A percentile compares a stretch with the other conserved stretches of the same genome.
phyloP scores from a whole-genome alignment of 64 coral and sea anemone genomes.

The Anthopleura sola region DNA sequence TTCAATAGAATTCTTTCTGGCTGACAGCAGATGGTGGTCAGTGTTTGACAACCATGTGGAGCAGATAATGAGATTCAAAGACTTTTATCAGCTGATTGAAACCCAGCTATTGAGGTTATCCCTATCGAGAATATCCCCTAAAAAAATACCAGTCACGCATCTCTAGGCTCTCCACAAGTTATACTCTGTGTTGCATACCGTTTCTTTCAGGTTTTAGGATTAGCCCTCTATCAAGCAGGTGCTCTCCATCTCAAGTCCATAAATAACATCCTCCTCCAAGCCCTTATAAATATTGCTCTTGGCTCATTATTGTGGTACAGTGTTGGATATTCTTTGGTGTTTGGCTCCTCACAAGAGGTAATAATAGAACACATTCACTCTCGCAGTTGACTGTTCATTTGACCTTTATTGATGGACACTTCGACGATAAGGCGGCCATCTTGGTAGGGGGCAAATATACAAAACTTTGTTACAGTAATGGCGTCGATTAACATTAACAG shows the following conservation, averaged over 20 bases:
- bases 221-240: constrained; percentile 67
- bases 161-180: not conserved
- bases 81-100: too few species aligned
- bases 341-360: constrained; percentile 90
- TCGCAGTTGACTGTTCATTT: not conserved
- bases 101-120: too few species aligned
- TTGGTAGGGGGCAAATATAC: too few species aligned
- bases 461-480: too few species aligned
- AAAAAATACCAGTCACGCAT: not conserved
- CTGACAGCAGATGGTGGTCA: too few species aligned
- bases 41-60: too few species aligned
- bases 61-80: too few species aligned
- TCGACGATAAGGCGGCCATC: too few species aligned
- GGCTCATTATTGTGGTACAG: constrained; percentile 88
- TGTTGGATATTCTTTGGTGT: constrained; percentile 83
- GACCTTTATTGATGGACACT: not conserved
- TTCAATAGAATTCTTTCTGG: too few species aligned
- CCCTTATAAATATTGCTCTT: constrained; percentile 65
- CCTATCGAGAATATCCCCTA: too few species aligned
- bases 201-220: constrained; percentile 57
- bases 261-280: constrained; percentile 57
- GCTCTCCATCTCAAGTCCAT: constrained; percentile 36
- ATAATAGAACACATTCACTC: not conserved
- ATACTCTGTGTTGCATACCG: not conserved
- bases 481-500: too few species aligned